Evolutionary conservation across 2,797 vertebrate genomes (phyloP).

Genomic region (Takifugu rubripes): DNA sequence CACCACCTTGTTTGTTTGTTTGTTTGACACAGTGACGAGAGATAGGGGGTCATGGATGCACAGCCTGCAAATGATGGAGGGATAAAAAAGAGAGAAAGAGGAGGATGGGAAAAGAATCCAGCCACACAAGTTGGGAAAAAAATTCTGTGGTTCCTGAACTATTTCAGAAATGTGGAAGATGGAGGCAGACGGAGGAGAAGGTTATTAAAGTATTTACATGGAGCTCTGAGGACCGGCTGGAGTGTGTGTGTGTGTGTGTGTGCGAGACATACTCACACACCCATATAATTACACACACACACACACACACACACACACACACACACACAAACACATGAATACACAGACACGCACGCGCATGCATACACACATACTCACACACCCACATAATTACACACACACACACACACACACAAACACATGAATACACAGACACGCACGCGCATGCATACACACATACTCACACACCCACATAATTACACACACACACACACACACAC

Average conservation of each 20-base stretch:
- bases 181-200: slow-evolving; percentile 54
- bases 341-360: slow-evolving; percentile 5
- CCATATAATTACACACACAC: neutral
- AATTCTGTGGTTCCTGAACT: slow-evolving; percentile 76
- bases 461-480: too few species aligned
- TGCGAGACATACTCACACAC: neutral
- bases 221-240: too few species aligned
- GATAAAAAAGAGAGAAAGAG: slow-evolving; percentile 8
- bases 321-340: slow-evolving; percentile 9
- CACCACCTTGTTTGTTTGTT: too few species aligned
- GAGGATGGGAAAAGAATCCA: slow-evolving; percentile 35
- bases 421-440: slow-evolving; percentile 10
- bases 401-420: slow-evolving; percentile 1
- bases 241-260: too few species aligned
- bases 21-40: too few species aligned
- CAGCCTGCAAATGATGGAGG: slow-evolving; percentile 6
- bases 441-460: neutral
- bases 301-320: neutral
- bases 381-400: slow-evolving; percentile 18
- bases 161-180: slow-evolving; percentile 78
- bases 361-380: slow-evolving; percentile 1
- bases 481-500: slow-evolving; percentile 25
- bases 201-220: neutral
- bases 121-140: slow-evolving; percentile 77
- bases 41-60: neutral